Evolutionary conservation across 1,140 invertebrate species (phyloP).

Genomic region (Tetranychus cinnabarinus): DNA sequence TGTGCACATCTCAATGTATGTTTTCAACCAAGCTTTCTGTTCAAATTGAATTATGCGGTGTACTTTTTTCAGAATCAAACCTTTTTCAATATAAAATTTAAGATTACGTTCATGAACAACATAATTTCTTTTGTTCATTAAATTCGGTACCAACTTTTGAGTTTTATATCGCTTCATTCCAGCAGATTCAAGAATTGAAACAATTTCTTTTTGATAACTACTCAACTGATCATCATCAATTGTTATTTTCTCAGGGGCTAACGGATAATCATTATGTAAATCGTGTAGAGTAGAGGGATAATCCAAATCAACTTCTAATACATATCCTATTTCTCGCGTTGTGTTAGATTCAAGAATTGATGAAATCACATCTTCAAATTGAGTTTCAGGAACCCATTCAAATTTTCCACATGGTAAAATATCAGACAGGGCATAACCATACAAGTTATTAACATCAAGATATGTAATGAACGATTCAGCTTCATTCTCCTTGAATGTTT

Average conservation of each 20-base stretch:
- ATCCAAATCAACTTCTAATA: slow-evolving; percentile 15
- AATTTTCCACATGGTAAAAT: slow-evolving; percentile 9
- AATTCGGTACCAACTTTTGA: slow-evolving; percentile 5
- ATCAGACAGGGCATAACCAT: slow-evolving; percentile 11
- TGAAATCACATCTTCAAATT: neutral
- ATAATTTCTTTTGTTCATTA: slow-evolving; percentile 19
- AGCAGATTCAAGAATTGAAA: neutral
- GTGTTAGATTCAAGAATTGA: neutral
- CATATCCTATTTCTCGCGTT: slow-evolving; percentile 8
- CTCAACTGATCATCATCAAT: slow-evolving; percentile 2
- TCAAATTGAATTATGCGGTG: slow-evolving; percentile 25
- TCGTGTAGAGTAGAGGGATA: slow-evolving; percentile 14
- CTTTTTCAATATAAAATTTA: slow-evolving; percentile 23
- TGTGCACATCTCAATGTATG: slow-evolving; percentile 24
- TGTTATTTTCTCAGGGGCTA: slow-evolving; percentile 17
- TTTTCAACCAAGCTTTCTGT: slow-evolving; percentile 24
- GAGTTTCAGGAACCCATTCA: neutral
- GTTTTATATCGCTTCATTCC: neutral
- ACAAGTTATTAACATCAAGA: slow-evolving; percentile 14
- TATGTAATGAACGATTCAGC: slow-evolving; percentile 14
- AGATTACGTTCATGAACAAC: slow-evolving; percentile 26
- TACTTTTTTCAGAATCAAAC: slow-evolving; percentile 24
- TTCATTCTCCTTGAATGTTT: slow-evolving; percentile 8
- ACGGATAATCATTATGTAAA: slow-evolving; percentile 20
- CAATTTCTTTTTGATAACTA: neutral